Evolutionary conservation across 2,797 vertebrate genomes (phyloP).

Genomic region (Gambelia wislizenii): DNA sequence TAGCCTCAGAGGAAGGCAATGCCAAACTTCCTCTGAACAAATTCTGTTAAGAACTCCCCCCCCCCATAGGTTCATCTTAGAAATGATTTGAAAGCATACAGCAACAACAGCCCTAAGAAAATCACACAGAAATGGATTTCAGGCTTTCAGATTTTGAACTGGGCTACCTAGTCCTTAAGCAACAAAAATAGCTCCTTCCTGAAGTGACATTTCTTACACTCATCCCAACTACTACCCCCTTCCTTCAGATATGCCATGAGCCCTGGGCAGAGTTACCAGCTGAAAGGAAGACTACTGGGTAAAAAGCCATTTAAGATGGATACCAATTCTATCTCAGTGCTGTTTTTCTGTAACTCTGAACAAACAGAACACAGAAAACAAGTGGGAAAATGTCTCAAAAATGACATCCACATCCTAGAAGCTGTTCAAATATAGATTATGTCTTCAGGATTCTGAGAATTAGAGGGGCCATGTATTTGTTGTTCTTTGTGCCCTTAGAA

Average conservation of each 20-base stretch:
- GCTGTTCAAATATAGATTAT: not conserved
- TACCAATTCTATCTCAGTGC: not conserved
- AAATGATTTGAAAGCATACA: no score
- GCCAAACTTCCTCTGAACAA: no score
- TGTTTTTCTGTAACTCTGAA: not conserved
- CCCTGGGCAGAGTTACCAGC: not conserved
- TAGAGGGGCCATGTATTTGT: not conserved
- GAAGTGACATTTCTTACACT: not conserved
- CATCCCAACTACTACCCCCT: not conserved
- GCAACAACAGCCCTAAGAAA: no score
- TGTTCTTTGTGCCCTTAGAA: slow-evolving; percentile 8
- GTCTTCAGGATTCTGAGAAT: not conserved
- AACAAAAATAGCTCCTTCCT: not conserved
- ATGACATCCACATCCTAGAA: not conserved
- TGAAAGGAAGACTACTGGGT: not conserved
- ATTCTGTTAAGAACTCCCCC: no score
- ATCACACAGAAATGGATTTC: not conserved
- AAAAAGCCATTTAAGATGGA: not conserved
- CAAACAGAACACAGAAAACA: not conserved
- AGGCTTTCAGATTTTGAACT: no score
- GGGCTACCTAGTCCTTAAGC: no score
- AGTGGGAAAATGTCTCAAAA: not conserved
- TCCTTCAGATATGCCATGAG: not conserved
- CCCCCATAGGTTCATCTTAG: no score
- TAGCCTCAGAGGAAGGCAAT: no score